Percentiles rank a stretch among this genome's conserved stretches.
Conservation (phyloP, 2,888 invertebrate genomes). For the Atrina japonica region DNA sequence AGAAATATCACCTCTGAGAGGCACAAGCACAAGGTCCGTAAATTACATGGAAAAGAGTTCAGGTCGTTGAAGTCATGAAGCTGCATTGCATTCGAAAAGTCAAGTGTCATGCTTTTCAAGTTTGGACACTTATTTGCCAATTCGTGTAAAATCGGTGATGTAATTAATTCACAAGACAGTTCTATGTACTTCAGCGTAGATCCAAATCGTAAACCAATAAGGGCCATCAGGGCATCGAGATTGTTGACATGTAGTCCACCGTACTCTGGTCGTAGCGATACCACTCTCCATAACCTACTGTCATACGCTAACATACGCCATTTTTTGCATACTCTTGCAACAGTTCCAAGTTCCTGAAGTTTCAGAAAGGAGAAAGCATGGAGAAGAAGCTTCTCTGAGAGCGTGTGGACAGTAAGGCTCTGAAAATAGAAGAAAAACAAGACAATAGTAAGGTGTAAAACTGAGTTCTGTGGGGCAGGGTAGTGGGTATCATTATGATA, state of each 20-base stretch:
- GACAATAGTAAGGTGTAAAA: no score
- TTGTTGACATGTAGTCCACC: slow-evolving; percentile 94
- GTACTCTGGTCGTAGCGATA: slow-evolving; percentile 97
- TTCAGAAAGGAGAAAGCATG: slow-evolving; percentile 96
- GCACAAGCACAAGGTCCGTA: slow-evolving; percentile 97
- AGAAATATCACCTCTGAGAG: slow-evolving; percentile 99
- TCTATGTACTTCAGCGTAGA: slow-evolving; percentile 77
- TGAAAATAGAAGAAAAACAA: slow-evolving; percentile 53
- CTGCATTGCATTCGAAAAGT: slow-evolving; percentile 94
- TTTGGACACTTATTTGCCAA: slow-evolving; percentile 89
- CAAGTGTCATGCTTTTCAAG: slow-evolving; percentile 89
- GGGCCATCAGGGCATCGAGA: slow-evolving; percentile 91
- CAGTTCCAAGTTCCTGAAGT: slow-evolving; percentile 92
- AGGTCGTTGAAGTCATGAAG: slow-evolving; percentile 99
- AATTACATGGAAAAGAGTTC: slow-evolving; percentile 98
- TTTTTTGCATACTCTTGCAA: slow-evolving; percentile 96
- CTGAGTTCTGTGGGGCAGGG: no score
- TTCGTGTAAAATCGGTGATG: slow-evolving; percentile 97
- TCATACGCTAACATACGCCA: slow-evolving; percentile 98
- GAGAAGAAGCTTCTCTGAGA: slow-evolving; percentile 97
- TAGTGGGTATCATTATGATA: no score
- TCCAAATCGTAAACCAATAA: slow-evolving; percentile 86
- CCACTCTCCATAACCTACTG: slow-evolving; percentile 96
- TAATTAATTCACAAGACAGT: slow-evolving; percentile 96
- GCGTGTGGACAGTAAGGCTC: slow-evolving; percentile 83